A percentile compares a stretch with the other conserved stretches of the same genome.
phyloP scores from a whole-genome alignment of 2,113 vertebrate species.

The Steatornis caripensis region DNA sequence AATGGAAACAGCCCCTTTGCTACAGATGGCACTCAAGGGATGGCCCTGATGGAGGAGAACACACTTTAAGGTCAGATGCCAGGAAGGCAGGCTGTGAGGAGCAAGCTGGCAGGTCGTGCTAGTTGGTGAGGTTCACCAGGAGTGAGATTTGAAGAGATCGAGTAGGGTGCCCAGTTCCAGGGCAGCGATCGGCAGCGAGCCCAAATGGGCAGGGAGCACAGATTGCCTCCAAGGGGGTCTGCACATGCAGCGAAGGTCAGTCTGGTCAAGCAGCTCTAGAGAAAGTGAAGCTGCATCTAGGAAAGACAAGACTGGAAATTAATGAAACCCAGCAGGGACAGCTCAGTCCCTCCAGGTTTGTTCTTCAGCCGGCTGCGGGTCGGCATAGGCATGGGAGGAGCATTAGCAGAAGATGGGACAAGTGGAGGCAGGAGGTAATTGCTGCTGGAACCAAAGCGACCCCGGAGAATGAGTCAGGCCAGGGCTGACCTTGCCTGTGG shows the following conservation, averaged over 20 bases:
- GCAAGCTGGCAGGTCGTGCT: background rate
- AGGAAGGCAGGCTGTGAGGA: background rate
- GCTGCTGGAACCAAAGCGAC: background rate
- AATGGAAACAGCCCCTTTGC: background rate
- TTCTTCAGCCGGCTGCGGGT: background rate
- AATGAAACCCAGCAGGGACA: constrained; percentile 22
- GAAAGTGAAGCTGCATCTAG: background rate
- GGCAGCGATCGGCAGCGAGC: background rate
- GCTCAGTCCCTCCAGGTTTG: background rate
- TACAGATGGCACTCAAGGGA: fast-evolving
- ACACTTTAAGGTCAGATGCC: background rate
- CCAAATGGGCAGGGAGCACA: background rate
- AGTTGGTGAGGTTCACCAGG: background rate
- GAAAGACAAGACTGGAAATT: background rate
- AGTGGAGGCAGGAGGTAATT: background rate
- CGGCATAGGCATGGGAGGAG: background rate
- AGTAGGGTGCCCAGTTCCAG: background rate
- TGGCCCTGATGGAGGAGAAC: background rate
- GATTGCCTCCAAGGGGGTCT: background rate
- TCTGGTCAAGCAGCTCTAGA: background rate
- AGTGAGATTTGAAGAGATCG: background rate
- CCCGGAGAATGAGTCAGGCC: background rate
- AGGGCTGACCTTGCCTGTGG: background rate
- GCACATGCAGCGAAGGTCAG: background rate
- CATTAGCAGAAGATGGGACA: background rate